Percentiles rank a stretch among this genome's conserved stretches.
Evolutionary conservation across 1,140 invertebrate genomes (phyloP).

Genomic region (Acromyrmex charruanus): DNA sequence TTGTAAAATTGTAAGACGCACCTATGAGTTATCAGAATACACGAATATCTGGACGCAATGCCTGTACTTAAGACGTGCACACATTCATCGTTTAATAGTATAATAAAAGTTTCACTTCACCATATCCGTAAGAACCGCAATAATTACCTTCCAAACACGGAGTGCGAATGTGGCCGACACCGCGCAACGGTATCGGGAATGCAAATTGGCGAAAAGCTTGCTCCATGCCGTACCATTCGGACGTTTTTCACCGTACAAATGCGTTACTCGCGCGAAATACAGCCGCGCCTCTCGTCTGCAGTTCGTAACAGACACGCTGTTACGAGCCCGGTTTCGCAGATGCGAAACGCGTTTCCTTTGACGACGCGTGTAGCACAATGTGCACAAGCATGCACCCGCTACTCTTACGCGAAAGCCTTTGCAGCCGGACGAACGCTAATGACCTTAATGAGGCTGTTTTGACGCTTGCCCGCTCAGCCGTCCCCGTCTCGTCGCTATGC

Average conservation of each 20-base stretch:
- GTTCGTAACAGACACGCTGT: neutral
- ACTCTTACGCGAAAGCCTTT: slow-evolving; percentile 70
- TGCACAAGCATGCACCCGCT: slow-evolving; percentile 57
- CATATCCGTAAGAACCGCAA: slow-evolving; percentile 23
- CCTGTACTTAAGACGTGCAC: neutral
- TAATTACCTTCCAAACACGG: slow-evolving; percentile 42
- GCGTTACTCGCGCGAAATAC: neutral
- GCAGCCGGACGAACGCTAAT: slow-evolving; percentile 75
- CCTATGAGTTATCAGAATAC: neutral
- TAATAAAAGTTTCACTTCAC: slow-evolving; percentile 12
- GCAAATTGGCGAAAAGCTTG: slow-evolving; percentile 34
- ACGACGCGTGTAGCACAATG: slow-evolving; percentile 29
- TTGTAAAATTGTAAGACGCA: neutral
- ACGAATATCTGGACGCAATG: neutral
- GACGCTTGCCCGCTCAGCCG: slow-evolving; percentile 74
- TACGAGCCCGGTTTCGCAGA: slow-evolving; percentile 41
- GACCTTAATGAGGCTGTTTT: slow-evolving; percentile 80
- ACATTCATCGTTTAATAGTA: neutral
- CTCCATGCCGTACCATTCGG: neutral
- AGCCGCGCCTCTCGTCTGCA: slow-evolving; percentile 3
- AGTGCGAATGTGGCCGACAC: neutral
- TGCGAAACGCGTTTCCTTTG: slow-evolving; percentile 51
- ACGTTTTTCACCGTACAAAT: slow-evolving; percentile 16
- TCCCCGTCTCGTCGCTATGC: slow-evolving; percentile 46
- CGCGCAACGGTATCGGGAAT: slow-evolving; percentile 36